Evolutionary conservation across 2,888 invertebrate species (phyloP), one percentile per base, ranked within the genome.

Genomic region (Epistrophella euchroma): DNA sequence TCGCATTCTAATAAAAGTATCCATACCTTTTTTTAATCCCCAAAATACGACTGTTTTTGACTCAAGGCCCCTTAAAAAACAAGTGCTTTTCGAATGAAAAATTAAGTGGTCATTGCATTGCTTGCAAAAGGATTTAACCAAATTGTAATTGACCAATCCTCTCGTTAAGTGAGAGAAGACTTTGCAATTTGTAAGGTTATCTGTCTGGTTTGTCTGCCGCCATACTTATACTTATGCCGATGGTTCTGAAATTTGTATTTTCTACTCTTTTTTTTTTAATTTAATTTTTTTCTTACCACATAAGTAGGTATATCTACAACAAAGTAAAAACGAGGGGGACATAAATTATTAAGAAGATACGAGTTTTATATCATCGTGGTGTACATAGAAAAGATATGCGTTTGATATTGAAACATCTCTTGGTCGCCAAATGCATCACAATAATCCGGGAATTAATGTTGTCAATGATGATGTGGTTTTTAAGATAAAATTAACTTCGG

Each of bases 401-500:
- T 84, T 84, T 58, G 66, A 71, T 75, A 79, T 25, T n/a, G 4
- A 75, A 79, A 75, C 71, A 70, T 75, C 56, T 84, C 74, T 62
- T 75, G 40, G 15, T 35, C 19, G 37, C 40, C 37, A 58, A 55
- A 50, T 58, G 55, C 72, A 28, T 17, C 28, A 17, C 5, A 32
- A 32, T 28, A 17, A 1, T 32, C 55, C 17, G 0, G n/a, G 10
- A 32, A 2, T 2, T 17, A n/a, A 2, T 32, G 55, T 28, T 32
- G 55, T 47, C 2, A 43, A 2, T 6, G 6, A 43, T 40, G 15
- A 40, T 13, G 5, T 15, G 2, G 7, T 43, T 15, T 40, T 40
- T 10, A 28, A n/a, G n/a, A n/a, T n/a, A n/a, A n/a, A n/a, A n/a
- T n/a, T n/a, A n/a, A n/a, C n/a, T n/a, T n/a, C n/a, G n/a, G n/a